Conservation (phyloP, 1,140 invertebrate genomes). For the Drosophila sturtevanti region DNA sequence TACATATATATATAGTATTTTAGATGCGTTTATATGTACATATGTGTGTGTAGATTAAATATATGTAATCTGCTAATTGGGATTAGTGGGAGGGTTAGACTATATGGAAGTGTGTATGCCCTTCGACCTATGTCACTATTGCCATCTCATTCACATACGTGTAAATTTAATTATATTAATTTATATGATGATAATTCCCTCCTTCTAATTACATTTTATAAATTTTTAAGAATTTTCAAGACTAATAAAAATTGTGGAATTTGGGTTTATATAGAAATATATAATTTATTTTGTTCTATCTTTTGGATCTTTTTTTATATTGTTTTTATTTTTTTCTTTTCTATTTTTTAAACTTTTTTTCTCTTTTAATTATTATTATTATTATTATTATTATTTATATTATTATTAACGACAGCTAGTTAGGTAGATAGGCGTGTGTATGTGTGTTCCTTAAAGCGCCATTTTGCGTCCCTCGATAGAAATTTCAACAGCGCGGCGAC, state of each 20-base stretch:
- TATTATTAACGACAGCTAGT: constrained; percentile 16
- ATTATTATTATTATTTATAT: too few relatives aligned
- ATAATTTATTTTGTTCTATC: constrained; percentile 54
- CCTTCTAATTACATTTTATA: too few relatives aligned
- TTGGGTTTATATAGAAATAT: constrained; percentile 51
- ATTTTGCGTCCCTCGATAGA: constrained; percentile 98
- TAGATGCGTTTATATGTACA: not conserved
- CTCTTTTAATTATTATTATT: too few relatives aligned
- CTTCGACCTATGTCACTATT: not conserved
- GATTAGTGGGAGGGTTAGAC: constrained; percentile 2
- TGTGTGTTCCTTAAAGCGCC: constrained; percentile 87
- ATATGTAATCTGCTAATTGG: constrained; percentile 1
- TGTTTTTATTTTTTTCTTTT: not conserved
- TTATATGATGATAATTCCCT: too few relatives aligned
- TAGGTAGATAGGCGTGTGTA: constrained; percentile 41
- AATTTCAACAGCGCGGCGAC: constrained; percentile 93
- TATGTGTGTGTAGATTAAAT: constrained; percentile 2
- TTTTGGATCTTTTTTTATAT: constrained; percentile 30
- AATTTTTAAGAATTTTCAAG: not conserved
- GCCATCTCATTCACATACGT: not conserved
- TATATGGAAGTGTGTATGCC: not conserved
- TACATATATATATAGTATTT: not conserved
- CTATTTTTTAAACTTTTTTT: not conserved
- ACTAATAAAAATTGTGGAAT: not conserved
- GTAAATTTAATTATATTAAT: not conserved